Conservation (phyloP, 2,797 vertebrate genomes). For the Helicolenus hilgendorfi region DNA sequence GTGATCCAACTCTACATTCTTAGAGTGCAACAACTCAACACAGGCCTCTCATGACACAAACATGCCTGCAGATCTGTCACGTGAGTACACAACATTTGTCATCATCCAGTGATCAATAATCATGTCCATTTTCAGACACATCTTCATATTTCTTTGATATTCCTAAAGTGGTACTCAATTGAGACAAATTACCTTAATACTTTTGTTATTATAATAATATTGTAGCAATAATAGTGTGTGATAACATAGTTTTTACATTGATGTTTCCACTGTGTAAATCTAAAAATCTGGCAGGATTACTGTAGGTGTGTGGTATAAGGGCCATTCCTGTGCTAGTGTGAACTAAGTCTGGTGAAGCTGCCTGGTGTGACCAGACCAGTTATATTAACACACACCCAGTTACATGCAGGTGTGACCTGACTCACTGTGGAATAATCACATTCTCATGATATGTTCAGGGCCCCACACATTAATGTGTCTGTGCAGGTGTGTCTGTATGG, state of each 20-base stretch:
- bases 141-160: neutral
- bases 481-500: neutral
- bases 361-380: neutral
- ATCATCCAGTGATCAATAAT: neutral
- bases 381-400: constrained; percentile 44
- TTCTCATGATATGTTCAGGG: neutral
- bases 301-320: neutral
- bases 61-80: neutral
- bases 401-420: constrained; percentile 31
- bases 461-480: neutral
- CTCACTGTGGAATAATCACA: neutral
- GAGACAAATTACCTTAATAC: neutral
- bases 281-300: neutral
- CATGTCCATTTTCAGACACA: neutral
- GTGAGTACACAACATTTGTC: neutral
- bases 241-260: neutral
- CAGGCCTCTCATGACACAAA: neutral
- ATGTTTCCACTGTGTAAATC: neutral
- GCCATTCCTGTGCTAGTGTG: neutral
- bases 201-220: neutral
- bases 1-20: neutral
- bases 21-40: neutral
- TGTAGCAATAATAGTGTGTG: too few species aligned
- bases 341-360: neutral
- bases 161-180: neutral